Base-by-base conservation (phyloP, 1,140 invertebrate genomes). In the Cotesia vestalis region DNA sequence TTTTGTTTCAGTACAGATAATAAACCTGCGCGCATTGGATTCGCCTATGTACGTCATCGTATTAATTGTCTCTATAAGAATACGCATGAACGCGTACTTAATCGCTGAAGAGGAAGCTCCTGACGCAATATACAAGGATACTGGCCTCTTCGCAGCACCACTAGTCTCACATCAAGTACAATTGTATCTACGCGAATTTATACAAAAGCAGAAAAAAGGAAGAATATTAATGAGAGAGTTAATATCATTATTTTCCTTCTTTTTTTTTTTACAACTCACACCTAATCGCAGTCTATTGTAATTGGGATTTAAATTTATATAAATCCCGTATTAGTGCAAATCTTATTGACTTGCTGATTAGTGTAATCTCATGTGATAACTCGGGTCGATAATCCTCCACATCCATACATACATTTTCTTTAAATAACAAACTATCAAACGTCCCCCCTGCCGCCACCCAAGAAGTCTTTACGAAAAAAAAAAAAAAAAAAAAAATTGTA, bases 31-130 rank as follows among this genome's bases (percentile, higher is more conserved):
- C 53, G 6, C 53, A 14, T 55, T 55, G 17, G 5, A 38, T 12
- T 64, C 40, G 52, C 69, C 74, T 66, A 71, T 78, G 68, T 73
- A n/a, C 40, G 40, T 46, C 40, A 46, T 46, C 11, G 70, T 77
- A 74, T 77, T 76, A 75, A 77, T 77, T 71, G 59, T 2, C 17
- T 14, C 17, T 55, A 55, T 6, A 14, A 14, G 53, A 4, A 14
- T 55, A 55, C 53, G 53, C 53, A 55, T 59, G 17, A 46, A 46
- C 11, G 8, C 57, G 57, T 59, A 11, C 20, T 6, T 59, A 35
- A 20, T 59, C 20, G 57, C 57, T 59, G 57, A 59, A 59, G 57
- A 59, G 57, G 57, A 59, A 59, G 57, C 57, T 59, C 57, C 57
- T 20, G 57, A 59, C 20, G 27, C 14, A 59, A 59, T 59, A 20